These are phyloP conservation scores for Hanleya hanleyi DNA, from an alignment of 2,888 invertebrate genomes.

Conservation along the genomic window DNA sequence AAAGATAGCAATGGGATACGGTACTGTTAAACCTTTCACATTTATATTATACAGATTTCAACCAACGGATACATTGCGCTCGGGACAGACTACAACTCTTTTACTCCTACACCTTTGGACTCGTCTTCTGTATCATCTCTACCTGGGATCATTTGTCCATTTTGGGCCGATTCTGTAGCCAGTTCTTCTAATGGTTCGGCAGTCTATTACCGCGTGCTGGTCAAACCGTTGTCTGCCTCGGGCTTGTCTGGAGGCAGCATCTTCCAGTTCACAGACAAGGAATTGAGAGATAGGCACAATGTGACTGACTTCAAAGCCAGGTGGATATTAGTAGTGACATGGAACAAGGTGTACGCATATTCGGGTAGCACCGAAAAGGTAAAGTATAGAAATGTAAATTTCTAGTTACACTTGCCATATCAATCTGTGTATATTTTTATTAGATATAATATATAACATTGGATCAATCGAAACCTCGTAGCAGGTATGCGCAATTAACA, in stretches of 20 bases:
- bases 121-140: not conserved
- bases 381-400: no score
- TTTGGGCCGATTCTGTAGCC: not conserved
- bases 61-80: not conserved
- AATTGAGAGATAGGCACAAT: not conserved
- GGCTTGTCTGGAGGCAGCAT: not conserved
- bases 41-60: not conserved
- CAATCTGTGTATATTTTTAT: no score
- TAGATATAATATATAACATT: no score
- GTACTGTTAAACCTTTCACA: no score
- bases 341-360: not conserved
- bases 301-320: not conserved
- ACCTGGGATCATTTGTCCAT: not conserved
- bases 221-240: not conserved
- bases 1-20: no score
- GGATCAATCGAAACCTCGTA: no score
- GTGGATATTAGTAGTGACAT: not conserved
- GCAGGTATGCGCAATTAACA: no score
- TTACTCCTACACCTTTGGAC: not conserved
- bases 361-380: no score
- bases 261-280: not conserved
- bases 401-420: no score
- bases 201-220: not conserved
- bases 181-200: not conserved
- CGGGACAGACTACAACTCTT: not conserved